Conservation (phyloP, 2,797 vertebrate genomes). For the Distichodus sexfasciatus region DNA sequence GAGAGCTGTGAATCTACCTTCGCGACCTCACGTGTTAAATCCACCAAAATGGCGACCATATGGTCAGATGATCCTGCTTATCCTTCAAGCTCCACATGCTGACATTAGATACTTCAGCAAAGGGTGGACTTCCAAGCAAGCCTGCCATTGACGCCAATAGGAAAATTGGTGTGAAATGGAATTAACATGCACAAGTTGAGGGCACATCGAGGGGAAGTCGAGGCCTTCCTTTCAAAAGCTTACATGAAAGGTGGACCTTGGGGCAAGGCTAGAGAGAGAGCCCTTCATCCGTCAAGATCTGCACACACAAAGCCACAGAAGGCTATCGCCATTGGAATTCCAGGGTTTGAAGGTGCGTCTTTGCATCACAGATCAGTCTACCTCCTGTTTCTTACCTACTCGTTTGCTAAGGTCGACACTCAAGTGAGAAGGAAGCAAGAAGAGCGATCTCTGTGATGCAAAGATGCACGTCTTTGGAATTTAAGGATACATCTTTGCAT, state of each 20-base stretch:
- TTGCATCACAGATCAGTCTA: too few species aligned
- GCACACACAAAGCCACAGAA: neutral
- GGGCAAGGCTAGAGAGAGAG: neutral
- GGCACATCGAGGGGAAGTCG: neutral
- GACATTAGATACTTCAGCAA: neutral
- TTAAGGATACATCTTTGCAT: too few species aligned
- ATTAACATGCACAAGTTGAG: neutral
- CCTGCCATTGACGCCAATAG: conserved; percentile 5
- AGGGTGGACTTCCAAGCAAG: conserved; percentile 9
- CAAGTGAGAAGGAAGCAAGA: too few species aligned
- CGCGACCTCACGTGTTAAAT: neutral
- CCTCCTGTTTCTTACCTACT: too few species aligned
- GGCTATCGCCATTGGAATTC: too few species aligned
- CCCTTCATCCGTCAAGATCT: neutral
- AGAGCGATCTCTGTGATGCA: too few species aligned
- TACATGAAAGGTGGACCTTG: neutral
- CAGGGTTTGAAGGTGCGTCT: too few species aligned
- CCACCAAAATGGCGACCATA: neutral
- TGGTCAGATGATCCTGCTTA: neutral
- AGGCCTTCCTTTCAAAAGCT: neutral
- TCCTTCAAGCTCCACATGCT: neutral
- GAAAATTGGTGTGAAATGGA: conserved; percentile 1
- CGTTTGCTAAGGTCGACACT: too few species aligned
- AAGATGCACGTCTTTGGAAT: too few species aligned
- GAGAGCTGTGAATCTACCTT: neutral